Evolutionary conservation across 2,113 vertebrate genomes (phyloP).

Genomic region (Perca schrenkii): DNA sequence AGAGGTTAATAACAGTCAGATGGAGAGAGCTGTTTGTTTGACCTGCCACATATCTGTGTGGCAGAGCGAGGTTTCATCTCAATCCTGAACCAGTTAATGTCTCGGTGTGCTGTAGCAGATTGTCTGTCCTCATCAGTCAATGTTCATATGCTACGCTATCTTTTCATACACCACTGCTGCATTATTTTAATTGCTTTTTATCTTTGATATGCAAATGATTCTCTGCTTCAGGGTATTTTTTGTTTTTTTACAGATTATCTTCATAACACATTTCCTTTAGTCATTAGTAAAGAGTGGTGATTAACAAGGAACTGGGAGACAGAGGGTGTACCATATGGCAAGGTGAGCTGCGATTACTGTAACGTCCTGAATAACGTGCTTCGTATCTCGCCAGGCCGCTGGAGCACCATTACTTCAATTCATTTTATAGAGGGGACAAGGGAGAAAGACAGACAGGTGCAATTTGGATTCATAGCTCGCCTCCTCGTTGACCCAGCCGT

Average conservation of each 20-base stretch:
- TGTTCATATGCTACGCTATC: not conserved
- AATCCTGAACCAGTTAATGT: not conserved
- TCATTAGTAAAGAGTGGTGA: conserved; percentile 36
- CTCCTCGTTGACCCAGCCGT: conserved; percentile 68
- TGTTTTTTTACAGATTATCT: conserved; percentile 10
- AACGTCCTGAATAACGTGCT: conserved; percentile 12
- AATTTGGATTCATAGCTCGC: conserved; percentile 70
- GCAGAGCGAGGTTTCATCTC: conserved; percentile 3
- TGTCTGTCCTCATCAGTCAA: not conserved
- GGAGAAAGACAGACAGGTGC: conserved; percentile 46
- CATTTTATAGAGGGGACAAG: conserved; percentile 35
- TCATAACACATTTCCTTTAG: conserved; percentile 12
- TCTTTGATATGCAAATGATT: conserved; percentile 17
- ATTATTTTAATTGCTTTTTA: conserved; percentile 23
- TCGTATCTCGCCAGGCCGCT: conserved; percentile 22
- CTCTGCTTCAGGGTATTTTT: conserved; percentile 11
- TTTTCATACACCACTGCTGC: not conserved
- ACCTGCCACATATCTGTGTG: conserved; percentile 45
- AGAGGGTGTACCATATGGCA: conserved; percentile 35
- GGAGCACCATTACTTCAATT: conserved; percentile 49
- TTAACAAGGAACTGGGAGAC: conserved; percentile 23
- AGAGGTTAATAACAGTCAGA: conserved; percentile 62
- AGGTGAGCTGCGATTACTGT: conserved; percentile 26
- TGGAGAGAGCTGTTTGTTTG: conserved; percentile 59
- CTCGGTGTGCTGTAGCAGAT: not conserved